phyloP scores from a whole-genome alignment of 2,797 vertebrate genomes.

The Alosa sapidissima region DNA sequence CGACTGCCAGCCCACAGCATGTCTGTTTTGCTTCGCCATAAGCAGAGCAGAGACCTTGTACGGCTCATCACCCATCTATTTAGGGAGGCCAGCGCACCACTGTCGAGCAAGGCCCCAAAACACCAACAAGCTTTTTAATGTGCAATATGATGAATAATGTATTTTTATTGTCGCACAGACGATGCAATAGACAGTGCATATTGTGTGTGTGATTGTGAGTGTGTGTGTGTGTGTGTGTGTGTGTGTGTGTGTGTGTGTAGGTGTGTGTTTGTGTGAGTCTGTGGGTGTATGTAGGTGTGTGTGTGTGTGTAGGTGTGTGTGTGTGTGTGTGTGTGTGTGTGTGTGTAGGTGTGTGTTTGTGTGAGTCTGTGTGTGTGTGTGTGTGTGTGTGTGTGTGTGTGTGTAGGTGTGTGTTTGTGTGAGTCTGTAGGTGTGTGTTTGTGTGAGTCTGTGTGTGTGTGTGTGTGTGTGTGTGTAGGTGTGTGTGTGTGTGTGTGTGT shows the following conservation, averaged over 20 bases:
- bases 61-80: background rate
- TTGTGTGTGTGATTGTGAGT: background rate
- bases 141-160: slow-evolving; percentile 38
- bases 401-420: slow-evolving; percentile 11
- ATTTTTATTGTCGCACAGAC: slow-evolving; percentile 27
- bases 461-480: too few relatives aligned
- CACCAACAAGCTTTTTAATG: slow-evolving; percentile 6
- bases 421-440: background rate
- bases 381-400: background rate
- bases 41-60: background rate
- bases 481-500: too few relatives aligned
- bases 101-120: slow-evolving; percentile 2
- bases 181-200: background rate
- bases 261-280: too few relatives aligned
- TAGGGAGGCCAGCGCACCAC: background rate
- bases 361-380: background rate
- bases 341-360: background rate
- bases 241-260: too few relatives aligned
- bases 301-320: background rate
- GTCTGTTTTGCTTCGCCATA: background rate
- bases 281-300: background rate
- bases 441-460: background rate
- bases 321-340: background rate
- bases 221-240: background rate
- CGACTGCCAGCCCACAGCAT: background rate